Conservation (phyloP, 2,113 vertebrate species). For the Charina bottae region DNA sequence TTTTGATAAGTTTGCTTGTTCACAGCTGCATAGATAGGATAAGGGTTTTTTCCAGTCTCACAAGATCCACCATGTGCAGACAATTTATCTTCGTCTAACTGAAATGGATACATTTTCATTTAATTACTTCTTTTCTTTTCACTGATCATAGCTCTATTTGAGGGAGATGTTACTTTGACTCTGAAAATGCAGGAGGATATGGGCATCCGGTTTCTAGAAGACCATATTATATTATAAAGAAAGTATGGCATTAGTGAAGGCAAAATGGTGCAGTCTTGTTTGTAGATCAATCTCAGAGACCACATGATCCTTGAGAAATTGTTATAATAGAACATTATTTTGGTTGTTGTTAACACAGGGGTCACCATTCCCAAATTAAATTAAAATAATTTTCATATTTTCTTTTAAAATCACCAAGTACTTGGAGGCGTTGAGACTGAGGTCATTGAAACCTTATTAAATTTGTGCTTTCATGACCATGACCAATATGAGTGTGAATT, state of each 20-base stretch:
- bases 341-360: no score
- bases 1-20: neutral
- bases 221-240: neutral
- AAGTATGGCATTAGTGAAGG: no score
- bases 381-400: no score
- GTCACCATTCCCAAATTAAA: no score
- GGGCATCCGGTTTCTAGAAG: neutral
- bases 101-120: neutral
- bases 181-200: neutral
- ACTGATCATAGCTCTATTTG: neutral
- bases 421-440: no score
- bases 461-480: neutral
- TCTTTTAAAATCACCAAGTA: no score
- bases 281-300: no score
- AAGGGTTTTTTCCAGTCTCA: conserved; percentile 22
- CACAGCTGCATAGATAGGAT: conserved; percentile 30
- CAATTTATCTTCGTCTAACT: conserved; percentile 19
- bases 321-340: no score
- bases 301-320: no score
- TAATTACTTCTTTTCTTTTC: neutral
- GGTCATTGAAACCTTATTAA: no score
- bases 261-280: no score
- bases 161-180: neutral
- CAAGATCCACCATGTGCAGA: neutral
- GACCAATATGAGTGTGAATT: neutral